Percentiles rank a stretch among this genome's conserved stretches.
These are phyloP conservation scores for Danio jaintianensis DNA, from an alignment of 2,797 vertebrate genomes.

Conservation along the genomic window DNA sequence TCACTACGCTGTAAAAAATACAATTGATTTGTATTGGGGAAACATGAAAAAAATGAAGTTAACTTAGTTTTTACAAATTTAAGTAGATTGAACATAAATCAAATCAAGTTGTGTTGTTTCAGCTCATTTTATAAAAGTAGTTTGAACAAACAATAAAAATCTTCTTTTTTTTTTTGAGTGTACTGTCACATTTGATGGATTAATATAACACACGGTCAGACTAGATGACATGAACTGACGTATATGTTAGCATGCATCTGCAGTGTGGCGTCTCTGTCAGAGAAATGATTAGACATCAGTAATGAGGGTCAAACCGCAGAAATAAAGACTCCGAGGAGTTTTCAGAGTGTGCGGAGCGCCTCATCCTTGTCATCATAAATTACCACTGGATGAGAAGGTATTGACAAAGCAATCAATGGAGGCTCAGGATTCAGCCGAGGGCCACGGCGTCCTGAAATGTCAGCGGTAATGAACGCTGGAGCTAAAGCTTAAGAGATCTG, in stretches of 20 bases:
- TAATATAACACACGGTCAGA: background rate
- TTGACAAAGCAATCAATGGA: conserved; percentile 69
- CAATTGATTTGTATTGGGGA: no score
- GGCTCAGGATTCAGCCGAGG: conserved; percentile 57
- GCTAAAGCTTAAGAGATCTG: conserved; percentile 4
- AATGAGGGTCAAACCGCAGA: background rate
- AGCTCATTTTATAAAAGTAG: no score
- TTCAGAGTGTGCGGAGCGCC: conserved; percentile 55
- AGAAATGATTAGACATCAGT: conserved; percentile 19
- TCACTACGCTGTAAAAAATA: no score
- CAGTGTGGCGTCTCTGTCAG: background rate
- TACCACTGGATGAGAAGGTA: conserved; percentile 64
- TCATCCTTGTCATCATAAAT: conserved; percentile 66
- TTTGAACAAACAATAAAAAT: no score
- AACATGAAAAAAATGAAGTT: no score
- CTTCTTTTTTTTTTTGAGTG: no score
- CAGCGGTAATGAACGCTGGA: conserved; percentile 42
- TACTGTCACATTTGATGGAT: no score
- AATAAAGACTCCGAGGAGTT: conserved; percentile 10
- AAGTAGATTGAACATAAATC: no score
- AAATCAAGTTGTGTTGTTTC: no score
- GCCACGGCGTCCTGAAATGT: conserved; percentile 58
- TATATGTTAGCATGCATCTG: background rate
- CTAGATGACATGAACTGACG: background rate
- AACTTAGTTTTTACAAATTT: no score